Conservation (phyloP, 2,888 invertebrate genomes). For the Oegoconia quadripuncta region DNA sequence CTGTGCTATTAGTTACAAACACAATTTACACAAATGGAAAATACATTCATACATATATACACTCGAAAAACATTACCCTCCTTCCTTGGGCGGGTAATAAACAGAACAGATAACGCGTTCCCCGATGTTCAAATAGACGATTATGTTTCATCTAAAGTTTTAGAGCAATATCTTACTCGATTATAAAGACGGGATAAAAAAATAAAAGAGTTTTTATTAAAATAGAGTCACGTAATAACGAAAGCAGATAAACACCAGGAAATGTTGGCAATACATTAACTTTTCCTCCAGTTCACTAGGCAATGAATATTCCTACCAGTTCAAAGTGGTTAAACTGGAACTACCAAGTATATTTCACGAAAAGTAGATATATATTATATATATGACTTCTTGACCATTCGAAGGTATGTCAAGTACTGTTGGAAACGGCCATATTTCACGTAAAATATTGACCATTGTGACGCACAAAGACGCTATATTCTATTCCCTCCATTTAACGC, state of each 20-base stretch:
- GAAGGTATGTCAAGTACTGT: background rate
- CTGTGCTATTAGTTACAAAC: too few species aligned
- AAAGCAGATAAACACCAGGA: constrained; percentile 7
- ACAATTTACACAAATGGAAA: too few species aligned
- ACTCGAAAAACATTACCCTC: too few species aligned
- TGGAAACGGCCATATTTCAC: background rate
- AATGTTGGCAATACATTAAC: constrained; percentile 9
- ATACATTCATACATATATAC: too few species aligned
- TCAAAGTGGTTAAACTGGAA: background rate
- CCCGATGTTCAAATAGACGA: too few species aligned
- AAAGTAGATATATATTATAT: background rate
- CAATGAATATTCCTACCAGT: background rate
- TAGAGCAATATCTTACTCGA: too few species aligned
- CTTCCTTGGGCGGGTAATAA: background rate
- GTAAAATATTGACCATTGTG: background rate
- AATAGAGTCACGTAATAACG: constrained; percentile 5
- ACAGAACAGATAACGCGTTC: background rate
- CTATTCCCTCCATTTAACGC: background rate
- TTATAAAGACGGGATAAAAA: too few species aligned
- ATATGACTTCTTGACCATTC: background rate
- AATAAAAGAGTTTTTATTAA: too few species aligned
- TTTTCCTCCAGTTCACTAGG: constrained; percentile 3
- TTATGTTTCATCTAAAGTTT: too few species aligned
- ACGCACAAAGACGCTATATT: background rate
- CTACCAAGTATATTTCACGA: background rate